Conservation (phyloP, 2,797 vertebrate genomes). For the Brachymystax lenok region DNA sequence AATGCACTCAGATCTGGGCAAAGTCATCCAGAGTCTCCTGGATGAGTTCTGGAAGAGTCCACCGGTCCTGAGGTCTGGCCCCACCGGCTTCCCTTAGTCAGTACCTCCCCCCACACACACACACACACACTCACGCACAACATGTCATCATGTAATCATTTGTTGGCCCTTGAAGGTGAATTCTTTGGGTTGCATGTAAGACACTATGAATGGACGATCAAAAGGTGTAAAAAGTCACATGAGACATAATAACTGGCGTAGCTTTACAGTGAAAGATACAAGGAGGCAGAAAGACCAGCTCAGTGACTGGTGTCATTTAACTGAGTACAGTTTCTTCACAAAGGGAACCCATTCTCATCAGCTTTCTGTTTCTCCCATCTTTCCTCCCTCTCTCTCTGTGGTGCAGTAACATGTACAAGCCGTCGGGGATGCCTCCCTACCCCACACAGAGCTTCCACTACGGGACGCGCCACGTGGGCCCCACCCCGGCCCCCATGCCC, state of each 20-base stretch:
- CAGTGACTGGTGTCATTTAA: too few relatives aligned
- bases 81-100: constrained; percentile 85
- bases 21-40: constrained; percentile 92
- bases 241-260: not conserved
- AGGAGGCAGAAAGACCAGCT: too few relatives aligned
- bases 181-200: not conserved
- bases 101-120: constrained; percentile 33
- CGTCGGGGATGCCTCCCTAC: constrained; percentile 82
- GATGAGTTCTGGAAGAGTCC: constrained; percentile 99
- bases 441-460: constrained; percentile 87
- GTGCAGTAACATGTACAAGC: constrained; percentile 84
- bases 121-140: not conserved
- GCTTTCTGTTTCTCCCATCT: not conserved
- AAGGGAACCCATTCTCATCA: not conserved
- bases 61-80: constrained; percentile 85
- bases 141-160: not conserved
- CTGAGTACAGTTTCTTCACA: not conserved
- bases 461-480: constrained; percentile 75
- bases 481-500: constrained; percentile 54
- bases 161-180: not conserved
- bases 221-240: not conserved
- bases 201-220: not conserved
- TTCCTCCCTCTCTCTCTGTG: constrained; percentile 8
- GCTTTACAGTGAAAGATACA: too few relatives aligned
- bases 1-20: constrained; percentile 88